Evolutionary conservation across 1,140 invertebrate species (phyloP).

Genomic region (Megathymus violae): DNA sequence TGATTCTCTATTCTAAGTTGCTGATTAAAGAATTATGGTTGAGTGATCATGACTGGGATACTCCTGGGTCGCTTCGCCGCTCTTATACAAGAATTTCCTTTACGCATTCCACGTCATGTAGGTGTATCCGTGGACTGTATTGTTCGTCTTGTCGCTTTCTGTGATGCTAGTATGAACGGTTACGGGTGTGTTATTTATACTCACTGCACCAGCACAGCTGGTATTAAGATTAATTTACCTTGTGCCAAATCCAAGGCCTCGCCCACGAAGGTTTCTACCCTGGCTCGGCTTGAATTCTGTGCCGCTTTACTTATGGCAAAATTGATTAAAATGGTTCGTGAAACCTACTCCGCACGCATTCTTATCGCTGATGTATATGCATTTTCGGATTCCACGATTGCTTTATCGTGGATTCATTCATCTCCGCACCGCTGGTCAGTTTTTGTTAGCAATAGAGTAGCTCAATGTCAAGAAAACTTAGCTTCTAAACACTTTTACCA

Average conservation of each 20-base stretch:
- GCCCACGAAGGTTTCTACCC: conserved; percentile 33
- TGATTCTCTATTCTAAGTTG: conserved; percentile 31
- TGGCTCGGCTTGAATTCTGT: conserved; percentile 39
- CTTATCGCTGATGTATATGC: conserved; percentile 16
- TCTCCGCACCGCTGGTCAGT: conserved; percentile 36
- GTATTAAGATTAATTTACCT: conserved; percentile 21
- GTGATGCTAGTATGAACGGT: conserved; percentile 21
- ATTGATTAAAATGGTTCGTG: conserved; percentile 11
- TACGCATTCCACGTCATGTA: conserved; percentile 29
- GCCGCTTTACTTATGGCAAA: conserved; percentile 32
- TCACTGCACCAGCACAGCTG: not conserved
- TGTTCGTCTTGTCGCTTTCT: conserved; percentile 24
- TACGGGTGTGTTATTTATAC: conserved; percentile 35
- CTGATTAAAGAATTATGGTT: conserved; percentile 34
- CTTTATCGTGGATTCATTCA: conserved; percentile 34
- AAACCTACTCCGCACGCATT: conserved; percentile 1
- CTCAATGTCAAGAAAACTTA: conserved; percentile 29
- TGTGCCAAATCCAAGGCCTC: conserved; percentile 47
- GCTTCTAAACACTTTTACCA: conserved; percentile 26
- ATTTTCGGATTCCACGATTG: conserved; percentile 35
- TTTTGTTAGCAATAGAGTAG: conserved; percentile 35
- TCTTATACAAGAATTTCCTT: conserved; percentile 18
- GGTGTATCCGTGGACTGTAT: conserved; percentile 8
- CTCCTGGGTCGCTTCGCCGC: conserved; percentile 2
- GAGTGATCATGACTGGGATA: conserved; percentile 24